A percentile compares a stretch with the other conserved stretches of the same genome.
These are phyloP conservation scores for Polia nebulosa DNA, from an alignment of 2,888 invertebrate species.

Conservation along the genomic window DNA sequence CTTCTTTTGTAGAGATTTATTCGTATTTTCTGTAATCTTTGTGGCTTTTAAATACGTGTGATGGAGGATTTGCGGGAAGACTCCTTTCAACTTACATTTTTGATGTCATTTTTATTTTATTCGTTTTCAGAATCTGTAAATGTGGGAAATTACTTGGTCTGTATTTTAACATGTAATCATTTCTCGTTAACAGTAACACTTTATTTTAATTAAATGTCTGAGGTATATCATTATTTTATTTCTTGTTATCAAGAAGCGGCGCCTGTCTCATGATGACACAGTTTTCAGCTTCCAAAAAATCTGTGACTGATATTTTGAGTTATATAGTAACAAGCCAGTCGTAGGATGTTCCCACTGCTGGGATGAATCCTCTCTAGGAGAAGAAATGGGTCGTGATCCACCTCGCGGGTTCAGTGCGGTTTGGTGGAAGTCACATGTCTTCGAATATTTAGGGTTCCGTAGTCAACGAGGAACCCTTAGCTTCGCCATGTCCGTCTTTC, in stretches of 20 bases:
- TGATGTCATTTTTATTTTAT: slow-evolving; percentile 22
- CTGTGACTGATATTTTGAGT: fast-evolving
- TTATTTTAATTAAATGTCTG: neutral
- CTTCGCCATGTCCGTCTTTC: too few relatives aligned
- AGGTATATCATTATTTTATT: neutral
- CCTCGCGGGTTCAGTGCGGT: too few relatives aligned
- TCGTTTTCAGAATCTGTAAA: slow-evolving; percentile 11
- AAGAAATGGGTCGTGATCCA: too few relatives aligned
- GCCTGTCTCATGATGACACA: neutral
- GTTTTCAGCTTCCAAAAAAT: neutral
- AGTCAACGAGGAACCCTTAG: too few relatives aligned
- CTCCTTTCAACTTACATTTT: slow-evolving; percentile 6
- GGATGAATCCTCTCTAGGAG: too few relatives aligned
- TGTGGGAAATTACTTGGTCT: neutral
- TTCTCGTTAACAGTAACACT: slow-evolving; percentile 3
- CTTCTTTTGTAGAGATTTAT: slow-evolving; percentile 47
- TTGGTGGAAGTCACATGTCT: too few relatives aligned
- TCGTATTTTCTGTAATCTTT: slow-evolving; percentile 30
- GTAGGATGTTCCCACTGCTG: too few relatives aligned
- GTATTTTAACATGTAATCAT: slow-evolving; percentile 1
- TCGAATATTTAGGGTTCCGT: too few relatives aligned
- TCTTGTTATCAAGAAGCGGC: neutral
- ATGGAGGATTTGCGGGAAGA: slow-evolving; percentile 14
- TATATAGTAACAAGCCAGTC: too few relatives aligned
- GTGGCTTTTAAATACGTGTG: slow-evolving; percentile 9